phyloP scores from a whole-genome alignment of 2,888 invertebrate species.

The Leptinotarsa juncta region DNA sequence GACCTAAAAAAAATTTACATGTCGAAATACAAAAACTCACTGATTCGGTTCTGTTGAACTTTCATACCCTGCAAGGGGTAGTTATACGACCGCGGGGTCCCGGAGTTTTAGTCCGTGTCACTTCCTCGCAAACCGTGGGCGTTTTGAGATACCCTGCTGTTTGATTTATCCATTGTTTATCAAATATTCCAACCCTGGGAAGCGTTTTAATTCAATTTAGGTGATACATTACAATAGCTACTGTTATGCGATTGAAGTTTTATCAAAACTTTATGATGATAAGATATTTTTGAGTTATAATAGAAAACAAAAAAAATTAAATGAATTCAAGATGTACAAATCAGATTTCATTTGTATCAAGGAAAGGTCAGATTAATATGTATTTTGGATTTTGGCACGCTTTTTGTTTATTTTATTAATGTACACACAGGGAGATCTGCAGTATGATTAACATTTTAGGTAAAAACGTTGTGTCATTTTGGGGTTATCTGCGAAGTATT shows the following conservation, averaged over 20 bases:
- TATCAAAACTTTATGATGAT: background rate
- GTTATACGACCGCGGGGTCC: constrained; percentile 44
- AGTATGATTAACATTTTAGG: too few species aligned
- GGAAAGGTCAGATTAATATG: too few species aligned
- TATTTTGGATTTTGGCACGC: too few species aligned
- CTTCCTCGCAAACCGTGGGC: constrained; percentile 48
- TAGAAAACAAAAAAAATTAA: background rate
- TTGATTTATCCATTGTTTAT: constrained; percentile 55
- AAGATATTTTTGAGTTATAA: background rate
- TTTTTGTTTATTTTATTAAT: too few species aligned
- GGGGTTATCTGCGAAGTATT: too few species aligned
- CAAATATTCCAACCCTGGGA: constrained; percentile 34
- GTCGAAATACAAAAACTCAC: too few species aligned
- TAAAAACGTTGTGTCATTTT: too few species aligned
- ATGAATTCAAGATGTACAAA: background rate
- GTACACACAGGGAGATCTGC: too few species aligned
- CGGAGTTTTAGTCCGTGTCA: constrained; percentile 35
- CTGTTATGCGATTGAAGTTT: background rate
- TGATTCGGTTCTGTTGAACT: constrained; percentile 10
- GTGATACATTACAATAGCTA: constrained; percentile 12
- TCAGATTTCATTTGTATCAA: too few species aligned
- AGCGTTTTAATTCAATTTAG: constrained; percentile 31
- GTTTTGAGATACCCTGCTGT: constrained; percentile 52
- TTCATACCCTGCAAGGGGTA: constrained; percentile 46
- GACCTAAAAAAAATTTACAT: too few species aligned